A percentile compares a stretch with the other conserved stretches of the same genome.
phyloP scores from a whole-genome alignment of 2,888 invertebrate genomes.

The Patella ulyssiponensis region DNA sequence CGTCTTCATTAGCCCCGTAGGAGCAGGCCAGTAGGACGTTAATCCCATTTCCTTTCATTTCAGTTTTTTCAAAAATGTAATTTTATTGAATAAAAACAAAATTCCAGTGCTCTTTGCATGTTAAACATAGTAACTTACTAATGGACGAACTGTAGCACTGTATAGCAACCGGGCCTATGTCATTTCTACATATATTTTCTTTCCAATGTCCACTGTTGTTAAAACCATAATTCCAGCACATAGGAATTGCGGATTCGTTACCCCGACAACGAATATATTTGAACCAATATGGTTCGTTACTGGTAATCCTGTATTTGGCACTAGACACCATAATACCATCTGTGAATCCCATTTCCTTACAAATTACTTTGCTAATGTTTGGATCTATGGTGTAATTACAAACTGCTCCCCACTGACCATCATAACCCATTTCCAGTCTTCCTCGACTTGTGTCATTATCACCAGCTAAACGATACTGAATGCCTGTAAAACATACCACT shows the following conservation, averaged over 20 bases:
- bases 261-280: slow-evolving; percentile 43
- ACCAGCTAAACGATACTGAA: slow-evolving; percentile 47
- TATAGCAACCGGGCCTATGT: slow-evolving; percentile 31
- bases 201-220: slow-evolving; percentile 30
- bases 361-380: slow-evolving; percentile 53
- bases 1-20: too few species aligned
- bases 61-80: too few species aligned
- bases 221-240: slow-evolving; percentile 54
- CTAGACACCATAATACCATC: slow-evolving; percentile 29
- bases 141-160: slow-evolving; percentile 43
- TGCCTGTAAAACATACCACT: slow-evolving; percentile 26
- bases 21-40: too few species aligned
- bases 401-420: slow-evolving; percentile 56
- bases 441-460: slow-evolving; percentile 42
- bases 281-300: slow-evolving; percentile 44
- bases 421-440: slow-evolving; percentile 54
- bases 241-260: slow-evolving; percentile 45
- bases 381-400: slow-evolving; percentile 55
- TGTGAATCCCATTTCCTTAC: slow-evolving; percentile 42
- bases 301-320: slow-evolving; percentile 41
- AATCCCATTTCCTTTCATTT: too few species aligned
- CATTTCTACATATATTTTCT: too few species aligned
- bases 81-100: too few species aligned
- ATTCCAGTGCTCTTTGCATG: too few species aligned
- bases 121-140: too few species aligned